Evolutionary conservation across 2,113 vertebrate genomes (phyloP), one percentile per base, ranked within the genome.

Genomic region (Myotis lucifugus): DNA sequence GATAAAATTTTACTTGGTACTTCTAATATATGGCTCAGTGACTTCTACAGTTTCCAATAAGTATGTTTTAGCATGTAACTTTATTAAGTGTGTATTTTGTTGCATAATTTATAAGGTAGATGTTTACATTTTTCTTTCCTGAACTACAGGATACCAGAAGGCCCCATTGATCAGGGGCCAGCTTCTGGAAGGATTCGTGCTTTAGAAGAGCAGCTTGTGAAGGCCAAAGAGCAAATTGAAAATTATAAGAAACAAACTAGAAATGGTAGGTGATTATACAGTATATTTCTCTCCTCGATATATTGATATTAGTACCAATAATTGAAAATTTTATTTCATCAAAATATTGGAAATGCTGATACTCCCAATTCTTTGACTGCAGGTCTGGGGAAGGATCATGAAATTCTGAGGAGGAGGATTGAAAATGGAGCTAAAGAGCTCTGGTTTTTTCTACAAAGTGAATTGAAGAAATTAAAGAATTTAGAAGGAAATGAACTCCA

Each of bases 151-250:
- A 99, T 99, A 99, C 99, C 99, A 95, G 99, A 99, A 98, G 99
- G 99, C 93, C 99, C 99, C 89, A 97, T 99, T 90, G 99, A 99
- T 83, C 99, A 98, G 52, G 99, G 99, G 23, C 98, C 99, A 87
- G 99, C 99, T 83, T 98, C 98, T 76, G 99, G 99, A 98, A 98
- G 99, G 95, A 98, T 99, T 92, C 99, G 99, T 96, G 98, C 99
- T 97, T 98, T 99, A 98, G 99, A 99, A 97, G 99, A 99, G 81
- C 99, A 99, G 98, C 99, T 99, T 95, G 98, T 98, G 98, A 99
- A 99, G 98, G 99, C 99, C 98, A 99, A 99, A 98, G 99, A 99
- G 98, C 99, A 99, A 98, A 99, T 99, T 98, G 99, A 99, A 98
- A 99, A 98, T 98, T 99, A 99, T 96, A 99, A 99, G 98, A 99